These are phyloP conservation scores for Corapipo altera DNA, from an alignment of 2,113 vertebrate species.

Conservation along the genomic window DNA sequence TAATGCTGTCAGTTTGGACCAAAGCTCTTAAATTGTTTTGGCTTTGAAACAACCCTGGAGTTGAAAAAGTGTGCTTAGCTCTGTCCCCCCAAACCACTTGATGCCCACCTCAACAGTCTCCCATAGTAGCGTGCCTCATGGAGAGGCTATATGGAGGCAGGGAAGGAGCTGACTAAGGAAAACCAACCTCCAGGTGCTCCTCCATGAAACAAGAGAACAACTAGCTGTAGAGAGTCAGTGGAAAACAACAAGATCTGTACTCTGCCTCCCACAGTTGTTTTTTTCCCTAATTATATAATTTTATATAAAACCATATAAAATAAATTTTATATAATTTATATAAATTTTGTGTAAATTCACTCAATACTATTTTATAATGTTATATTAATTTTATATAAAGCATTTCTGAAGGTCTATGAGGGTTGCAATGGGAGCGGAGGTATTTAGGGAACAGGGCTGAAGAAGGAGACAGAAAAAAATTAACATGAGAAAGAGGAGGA, in stretches of 20 bases:
- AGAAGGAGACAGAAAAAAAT: neutral
- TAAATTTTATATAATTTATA: neutral
- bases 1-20: neutral
- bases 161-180: neutral
- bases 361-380: neutral
- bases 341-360: too few species aligned
- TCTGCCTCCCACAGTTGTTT: neutral
- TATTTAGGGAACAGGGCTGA: neutral
- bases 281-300: neutral
- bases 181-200: neutral
- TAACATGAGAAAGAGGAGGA: neutral
- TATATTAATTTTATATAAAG: neutral
- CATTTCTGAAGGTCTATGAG: neutral
- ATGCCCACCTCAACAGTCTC: neutral
- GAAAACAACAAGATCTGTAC: neutral
- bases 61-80: neutral
- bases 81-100: neutral
- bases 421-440: neutral
- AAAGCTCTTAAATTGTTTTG: neutral
- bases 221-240: neutral
- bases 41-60: neutral
- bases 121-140: neutral
- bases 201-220: neutral
- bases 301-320: neutral
- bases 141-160: neutral